Evolutionary conservation across 2,888 invertebrate species (phyloP).

Genomic region (Agrochola circellaris): DNA sequence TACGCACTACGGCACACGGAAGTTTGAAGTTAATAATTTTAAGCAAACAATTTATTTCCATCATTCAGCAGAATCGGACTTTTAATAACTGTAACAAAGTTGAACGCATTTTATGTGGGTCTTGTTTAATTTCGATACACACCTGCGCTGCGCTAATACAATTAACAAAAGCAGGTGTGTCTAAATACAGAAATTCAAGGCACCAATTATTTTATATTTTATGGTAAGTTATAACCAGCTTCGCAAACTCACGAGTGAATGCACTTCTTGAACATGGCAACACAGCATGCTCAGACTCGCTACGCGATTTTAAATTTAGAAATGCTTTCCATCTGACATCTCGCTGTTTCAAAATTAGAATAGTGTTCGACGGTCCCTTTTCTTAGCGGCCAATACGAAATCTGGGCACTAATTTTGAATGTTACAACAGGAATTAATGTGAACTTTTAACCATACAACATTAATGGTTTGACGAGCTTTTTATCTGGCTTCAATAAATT

Average conservation of each 20-base stretch:
- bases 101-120: slow-evolving; percentile 58
- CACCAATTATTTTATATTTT: slow-evolving; percentile 51
- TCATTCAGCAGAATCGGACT: slow-evolving; percentile 47
- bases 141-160: slow-evolving; percentile 65
- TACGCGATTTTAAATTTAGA: slow-evolving; percentile 82
- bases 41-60: slow-evolving; percentile 62
- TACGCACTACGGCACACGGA: slow-evolving; percentile 46
- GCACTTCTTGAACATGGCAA: slow-evolving; percentile 67
- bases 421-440: slow-evolving; percentile 2
- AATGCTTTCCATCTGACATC: slow-evolving; percentile 75
- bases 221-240: slow-evolving; percentile 45
- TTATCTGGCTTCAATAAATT: slow-evolving; percentile 43
- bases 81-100: slow-evolving; percentile 57
- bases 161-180: slow-evolving; percentile 61
- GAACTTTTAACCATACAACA: slow-evolving; percentile 6
- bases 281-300: slow-evolving; percentile 79
- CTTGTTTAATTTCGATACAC: slow-evolving; percentile 62
- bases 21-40: slow-evolving; percentile 57
- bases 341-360: slow-evolving; percentile 76
- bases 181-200: slow-evolving; percentile 49
- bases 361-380: slow-evolving; percentile 66
- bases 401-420: slow-evolving; percentile 23
- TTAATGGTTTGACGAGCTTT: slow-evolving; percentile 19
- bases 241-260: slow-evolving; percentile 55
- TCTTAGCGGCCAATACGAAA: slow-evolving; percentile 56